Base-by-base conservation (phyloP, 2,113 vertebrate genomes). In the Rhizomys pruinosus region DNA sequence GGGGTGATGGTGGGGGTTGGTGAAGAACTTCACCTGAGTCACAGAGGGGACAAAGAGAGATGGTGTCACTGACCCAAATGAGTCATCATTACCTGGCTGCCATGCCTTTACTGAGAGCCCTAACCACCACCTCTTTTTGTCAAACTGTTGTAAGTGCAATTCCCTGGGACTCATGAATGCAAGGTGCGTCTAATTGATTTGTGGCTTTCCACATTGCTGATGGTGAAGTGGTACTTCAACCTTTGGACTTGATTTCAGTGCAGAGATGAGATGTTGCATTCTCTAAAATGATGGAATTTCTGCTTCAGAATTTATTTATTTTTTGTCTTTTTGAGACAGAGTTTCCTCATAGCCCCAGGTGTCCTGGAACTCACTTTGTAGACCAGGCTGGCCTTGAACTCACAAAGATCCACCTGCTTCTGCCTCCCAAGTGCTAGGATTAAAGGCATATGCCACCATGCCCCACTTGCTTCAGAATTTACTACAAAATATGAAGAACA, bases 151-250 rank as follows among this genome's bases (percentile, higher is more conserved):
- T 85, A 63, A 96, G 90, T 94, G 84, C 87, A 61, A 79, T 90
- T 90, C 92, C 55, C 19, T 84, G 72, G 94, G 37, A 61, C 84
- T 94, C 71, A 32, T 63, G 57, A 39, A 89, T 74, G 77, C 87
- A 16, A 94, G 81, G 72, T 77, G 84, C 90, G 94, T 95, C 96
- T 91, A 94, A 90, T 85, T 96, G 93, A 96, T 97, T 89, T 92
- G 91, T 47, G 80, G 93, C 91, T 95, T 96, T 85, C 93, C 80
- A 32, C 84, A 2, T 37, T 69, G 91, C 91, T 81, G 42, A 61
- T 1, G 81, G 77, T 94, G 89, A 95, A 95, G 95, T 95, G 96
- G 95, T 91, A 47, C 91, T 95, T 91, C 23, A 71, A 37, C 47
- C 84, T 63, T 74, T 84, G 87, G 80, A 81, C 94, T 95, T 90